Percentiles rank a stretch among this genome's conserved stretches.
Conservation (phyloP, 2,888 invertebrate genomes). For the Dasysyrphus tricinctus region DNA sequence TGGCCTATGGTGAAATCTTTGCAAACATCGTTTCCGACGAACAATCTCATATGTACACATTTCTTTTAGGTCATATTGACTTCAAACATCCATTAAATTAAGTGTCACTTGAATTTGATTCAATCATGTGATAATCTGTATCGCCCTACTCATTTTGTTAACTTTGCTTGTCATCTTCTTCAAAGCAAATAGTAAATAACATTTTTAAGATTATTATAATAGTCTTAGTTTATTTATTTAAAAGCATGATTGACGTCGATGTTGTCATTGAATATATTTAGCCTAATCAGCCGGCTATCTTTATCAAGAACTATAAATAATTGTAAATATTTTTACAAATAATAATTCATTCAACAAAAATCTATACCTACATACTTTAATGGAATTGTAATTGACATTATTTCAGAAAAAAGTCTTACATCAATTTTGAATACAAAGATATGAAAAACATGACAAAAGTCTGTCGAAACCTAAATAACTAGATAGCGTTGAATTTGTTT, state of each 20-base stretch:
- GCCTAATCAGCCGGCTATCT: neutral
- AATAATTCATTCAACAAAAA: neutral
- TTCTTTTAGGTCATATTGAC: constrained; percentile 1
- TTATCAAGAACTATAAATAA: neutral
- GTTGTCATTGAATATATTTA: constrained; percentile 3
- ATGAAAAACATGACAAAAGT: too few relatives aligned
- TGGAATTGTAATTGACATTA: neutral
- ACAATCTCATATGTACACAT: too few relatives aligned
- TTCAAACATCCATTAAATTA: constrained; percentile 12
- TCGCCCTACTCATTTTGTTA: neutral
- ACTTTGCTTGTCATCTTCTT: neutral
- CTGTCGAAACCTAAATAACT: too few relatives aligned
- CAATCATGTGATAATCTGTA: constrained; percentile 1
- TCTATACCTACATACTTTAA: neutral
- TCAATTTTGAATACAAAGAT: too few relatives aligned
- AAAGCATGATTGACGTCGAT: neutral
- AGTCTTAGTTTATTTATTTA: neutral
- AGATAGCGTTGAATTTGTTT: too few relatives aligned
- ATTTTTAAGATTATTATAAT: neutral
- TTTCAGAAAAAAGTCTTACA: neutral
- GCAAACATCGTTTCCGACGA: too few relatives aligned
- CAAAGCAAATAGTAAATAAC: neutral
- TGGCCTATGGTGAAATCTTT: too few relatives aligned
- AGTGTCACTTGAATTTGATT: constrained; percentile 15
- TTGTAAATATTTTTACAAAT: neutral